Percentiles rank a stretch among this genome's conserved stretches.
These are phyloP conservation scores for Plestiodon gilberti DNA, from an alignment of 2,113 vertebrate genomes.

Conservation along the genomic window DNA sequence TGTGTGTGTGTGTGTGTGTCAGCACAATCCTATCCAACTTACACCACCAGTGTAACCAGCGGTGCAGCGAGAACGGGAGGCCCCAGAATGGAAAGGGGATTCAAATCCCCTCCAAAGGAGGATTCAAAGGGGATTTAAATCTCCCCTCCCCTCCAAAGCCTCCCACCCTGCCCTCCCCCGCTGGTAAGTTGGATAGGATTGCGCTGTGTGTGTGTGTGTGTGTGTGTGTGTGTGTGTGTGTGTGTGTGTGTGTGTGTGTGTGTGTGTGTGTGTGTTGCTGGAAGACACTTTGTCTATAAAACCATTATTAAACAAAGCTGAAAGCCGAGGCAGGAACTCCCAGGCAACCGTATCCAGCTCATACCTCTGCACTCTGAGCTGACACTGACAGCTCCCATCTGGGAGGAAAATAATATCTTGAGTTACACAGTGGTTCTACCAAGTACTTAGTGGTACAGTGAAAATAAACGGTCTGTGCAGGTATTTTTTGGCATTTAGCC, in stretches of 20 bases:
- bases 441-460: slow-evolving; percentile 74
- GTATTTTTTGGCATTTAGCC: slow-evolving; percentile 74
- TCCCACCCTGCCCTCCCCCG: too few relatives aligned
- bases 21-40: too few relatives aligned
- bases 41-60: too few relatives aligned
- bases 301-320: slow-evolving; percentile 51
- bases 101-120: too few relatives aligned
- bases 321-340: slow-evolving; percentile 48
- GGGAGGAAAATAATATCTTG: slow-evolving; percentile 71
- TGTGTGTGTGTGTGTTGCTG: background rate
- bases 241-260: too few relatives aligned
- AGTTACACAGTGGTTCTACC: slow-evolving; percentile 72
- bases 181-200: too few relatives aligned
- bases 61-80: too few relatives aligned
- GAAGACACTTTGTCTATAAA: slow-evolving; percentile 50
- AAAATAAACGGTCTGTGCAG: slow-evolving; percentile 74
- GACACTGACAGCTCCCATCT: slow-evolving; percentile 54
- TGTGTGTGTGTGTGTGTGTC: background rate
- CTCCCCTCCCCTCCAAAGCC: too few relatives aligned
- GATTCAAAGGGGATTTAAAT: too few relatives aligned
- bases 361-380: slow-evolving; percentile 41
- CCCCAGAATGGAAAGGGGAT: too few relatives aligned
- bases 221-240: too few relatives aligned
- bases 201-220: too few relatives aligned
- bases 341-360: slow-evolving; percentile 50